Percentiles rank a stretch among this genome's conserved stretches.
Evolutionary conservation across 2,797 vertebrate genomes (phyloP).

Genomic region (Hafferia zeledoni): DNA sequence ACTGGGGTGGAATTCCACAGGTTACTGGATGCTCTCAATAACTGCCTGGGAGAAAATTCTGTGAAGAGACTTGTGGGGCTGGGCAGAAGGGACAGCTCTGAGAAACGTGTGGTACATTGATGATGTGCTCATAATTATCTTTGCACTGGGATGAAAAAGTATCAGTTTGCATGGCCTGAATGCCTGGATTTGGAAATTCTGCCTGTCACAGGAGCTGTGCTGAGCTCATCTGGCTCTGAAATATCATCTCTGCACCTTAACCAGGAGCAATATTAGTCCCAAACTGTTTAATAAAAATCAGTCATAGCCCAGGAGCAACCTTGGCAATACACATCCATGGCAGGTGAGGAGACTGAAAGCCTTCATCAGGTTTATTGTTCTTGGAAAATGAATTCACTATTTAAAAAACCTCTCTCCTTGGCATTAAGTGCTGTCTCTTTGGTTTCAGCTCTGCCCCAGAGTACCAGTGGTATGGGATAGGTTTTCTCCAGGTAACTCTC

Average conservation of each 20-base stretch:
- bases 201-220: accelerated
- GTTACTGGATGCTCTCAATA: too few relatives aligned
- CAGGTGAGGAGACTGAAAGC: neutral
- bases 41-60: neutral
- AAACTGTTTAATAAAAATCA: neutral
- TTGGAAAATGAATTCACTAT: neutral
- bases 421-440: neutral
- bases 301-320: neutral
- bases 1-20: accelerated
- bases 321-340: accelerated
- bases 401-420: neutral
- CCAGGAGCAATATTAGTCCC: neutral
- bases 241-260: neutral
- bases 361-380: neutral
- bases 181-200: neutral
- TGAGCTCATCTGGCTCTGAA: neutral
- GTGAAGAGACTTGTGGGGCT: accelerated
- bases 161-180: neutral
- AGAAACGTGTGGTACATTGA: accelerated
- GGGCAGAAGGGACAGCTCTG: neutral
- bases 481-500: accelerated
- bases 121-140: neutral
- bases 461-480: accelerated
- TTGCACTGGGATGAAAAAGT: neutral
- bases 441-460: neutral